These are phyloP conservation scores for Siniperca knerii DNA, from an alignment of 2,113 vertebrate species.

Conservation along the genomic window DNA sequence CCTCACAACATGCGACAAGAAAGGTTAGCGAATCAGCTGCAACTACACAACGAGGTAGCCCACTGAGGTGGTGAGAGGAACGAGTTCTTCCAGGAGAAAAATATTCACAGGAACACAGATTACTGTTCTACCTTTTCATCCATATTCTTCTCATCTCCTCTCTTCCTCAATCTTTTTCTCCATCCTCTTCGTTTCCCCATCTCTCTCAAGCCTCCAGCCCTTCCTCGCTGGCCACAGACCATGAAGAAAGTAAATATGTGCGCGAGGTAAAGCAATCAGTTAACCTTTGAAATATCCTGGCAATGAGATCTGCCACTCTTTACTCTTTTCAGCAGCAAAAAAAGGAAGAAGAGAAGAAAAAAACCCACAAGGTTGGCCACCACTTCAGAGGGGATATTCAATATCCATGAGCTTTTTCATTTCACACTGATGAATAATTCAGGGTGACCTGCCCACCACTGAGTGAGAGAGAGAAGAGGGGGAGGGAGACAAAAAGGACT, in stretches of 20 bases:
- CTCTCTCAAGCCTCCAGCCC: constrained; percentile 25
- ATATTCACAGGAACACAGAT: constrained; percentile 31
- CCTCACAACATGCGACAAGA: not conserved
- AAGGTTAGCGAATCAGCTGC: constrained; percentile 2
- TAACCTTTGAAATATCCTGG: constrained; percentile 77
- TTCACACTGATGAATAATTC: constrained; percentile 85
- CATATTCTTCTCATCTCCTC: constrained; percentile 20
- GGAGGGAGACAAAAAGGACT: constrained; percentile 35
- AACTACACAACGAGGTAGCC: constrained; percentile 1
- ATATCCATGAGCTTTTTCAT: constrained; percentile 85
- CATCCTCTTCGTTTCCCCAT: not conserved
- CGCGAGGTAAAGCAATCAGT: constrained; percentile 74
- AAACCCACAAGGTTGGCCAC: constrained; percentile 75
- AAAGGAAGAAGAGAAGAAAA: constrained; percentile 4
- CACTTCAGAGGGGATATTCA: constrained; percentile 82
- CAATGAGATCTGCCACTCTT: constrained; percentile 68
- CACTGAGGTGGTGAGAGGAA: constrained; percentile 1
- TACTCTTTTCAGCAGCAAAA: constrained; percentile 49
- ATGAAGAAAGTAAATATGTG: constrained; percentile 72
- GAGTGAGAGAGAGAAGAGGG: constrained; percentile 62
- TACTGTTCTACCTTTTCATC: constrained; percentile 18
- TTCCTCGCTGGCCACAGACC: constrained; percentile 29
- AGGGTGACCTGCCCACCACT: constrained; percentile 82
- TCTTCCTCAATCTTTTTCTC: constrained; percentile 29
- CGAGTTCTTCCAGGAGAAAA: constrained; percentile 19